These are phyloP conservation scores for Zaprionus bogoriensis DNA, from an alignment of 2,888 invertebrate genomes.

Conservation along the genomic window DNA sequence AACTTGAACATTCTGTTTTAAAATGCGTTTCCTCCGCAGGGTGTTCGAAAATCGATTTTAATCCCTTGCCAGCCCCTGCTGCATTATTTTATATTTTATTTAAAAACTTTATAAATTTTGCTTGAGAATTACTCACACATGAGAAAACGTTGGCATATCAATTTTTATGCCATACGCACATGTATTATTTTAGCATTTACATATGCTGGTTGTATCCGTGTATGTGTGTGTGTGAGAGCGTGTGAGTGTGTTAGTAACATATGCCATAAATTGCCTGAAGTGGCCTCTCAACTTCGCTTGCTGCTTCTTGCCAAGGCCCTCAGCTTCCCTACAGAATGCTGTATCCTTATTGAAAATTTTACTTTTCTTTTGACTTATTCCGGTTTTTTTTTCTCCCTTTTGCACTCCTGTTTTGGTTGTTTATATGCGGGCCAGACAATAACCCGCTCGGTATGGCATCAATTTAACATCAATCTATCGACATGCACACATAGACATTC, in stretches of 20 bases:
- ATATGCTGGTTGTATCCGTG: constrained; percentile 39
- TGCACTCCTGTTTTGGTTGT: constrained; percentile 36
- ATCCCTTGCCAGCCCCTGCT: neutral
- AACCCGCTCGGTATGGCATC: constrained; percentile 72
- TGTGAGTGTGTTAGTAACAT: constrained; percentile 57
- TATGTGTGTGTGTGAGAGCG: constrained; percentile 1
- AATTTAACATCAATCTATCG: constrained; percentile 75
- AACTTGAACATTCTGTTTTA: no score
- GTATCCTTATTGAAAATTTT: constrained; percentile 71
- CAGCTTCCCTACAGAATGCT: constrained; percentile 51
- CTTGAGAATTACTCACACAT: constrained; percentile 77
- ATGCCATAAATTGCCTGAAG: constrained; percentile 75
- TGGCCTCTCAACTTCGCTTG: constrained; percentile 57
- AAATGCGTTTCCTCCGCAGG: no score
- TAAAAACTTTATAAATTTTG: constrained; percentile 72
- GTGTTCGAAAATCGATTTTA: constrained; percentile 4
- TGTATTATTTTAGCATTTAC: constrained; percentile 75
- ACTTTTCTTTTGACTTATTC: constrained; percentile 43
- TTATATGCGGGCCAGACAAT: constrained; percentile 74
- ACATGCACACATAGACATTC: constrained; percentile 24
- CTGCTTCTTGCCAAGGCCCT: constrained; percentile 25
- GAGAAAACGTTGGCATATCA: constrained; percentile 73
- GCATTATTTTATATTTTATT: constrained; percentile 64
- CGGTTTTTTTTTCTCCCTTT: constrained; percentile 16
- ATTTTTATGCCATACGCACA: constrained; percentile 75